Conservation (phyloP, 2,888 invertebrate genomes). For the Heliothis peltigera region DNA sequence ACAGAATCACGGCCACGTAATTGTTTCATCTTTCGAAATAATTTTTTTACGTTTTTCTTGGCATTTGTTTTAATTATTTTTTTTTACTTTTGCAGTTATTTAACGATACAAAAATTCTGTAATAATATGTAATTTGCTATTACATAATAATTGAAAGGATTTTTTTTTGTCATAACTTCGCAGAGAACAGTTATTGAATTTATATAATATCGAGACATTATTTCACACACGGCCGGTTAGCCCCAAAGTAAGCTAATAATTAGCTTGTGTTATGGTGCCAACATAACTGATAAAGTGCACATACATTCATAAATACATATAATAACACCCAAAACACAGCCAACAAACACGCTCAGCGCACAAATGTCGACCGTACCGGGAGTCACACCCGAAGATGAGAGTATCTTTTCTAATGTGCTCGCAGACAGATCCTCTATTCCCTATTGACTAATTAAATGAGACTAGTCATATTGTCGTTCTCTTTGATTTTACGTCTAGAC, state of each 20-base stretch:
- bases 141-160: too few species aligned
- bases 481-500: slow-evolving; percentile 12
- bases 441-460: neutral
- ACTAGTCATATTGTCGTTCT: neutral
- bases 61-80: slow-evolving; percentile 11
- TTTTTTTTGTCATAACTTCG: too few species aligned
- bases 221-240: too few species aligned
- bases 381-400: too few species aligned
- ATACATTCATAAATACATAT: too few species aligned
- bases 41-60: neutral
- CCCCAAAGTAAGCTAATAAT: too few species aligned
- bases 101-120: slow-evolving; percentile 7
- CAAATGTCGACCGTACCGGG: too few species aligned
- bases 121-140: slow-evolving; percentile 9
- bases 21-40: slow-evolving; percentile 22
- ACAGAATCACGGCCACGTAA: slow-evolving; percentile 22
- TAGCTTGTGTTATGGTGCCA: too few species aligned
- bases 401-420: neutral
- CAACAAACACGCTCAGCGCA: too few species aligned
- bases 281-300: too few species aligned
- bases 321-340: too few species aligned
- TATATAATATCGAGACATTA: too few species aligned
- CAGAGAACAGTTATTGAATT: neutral
- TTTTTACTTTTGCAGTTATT: slow-evolving; percentile 4
- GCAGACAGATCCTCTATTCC: neutral